Evolutionary conservation across 2,113 vertebrate genomes (phyloP).

Genomic region (Nesoenas mayeri): DNA sequence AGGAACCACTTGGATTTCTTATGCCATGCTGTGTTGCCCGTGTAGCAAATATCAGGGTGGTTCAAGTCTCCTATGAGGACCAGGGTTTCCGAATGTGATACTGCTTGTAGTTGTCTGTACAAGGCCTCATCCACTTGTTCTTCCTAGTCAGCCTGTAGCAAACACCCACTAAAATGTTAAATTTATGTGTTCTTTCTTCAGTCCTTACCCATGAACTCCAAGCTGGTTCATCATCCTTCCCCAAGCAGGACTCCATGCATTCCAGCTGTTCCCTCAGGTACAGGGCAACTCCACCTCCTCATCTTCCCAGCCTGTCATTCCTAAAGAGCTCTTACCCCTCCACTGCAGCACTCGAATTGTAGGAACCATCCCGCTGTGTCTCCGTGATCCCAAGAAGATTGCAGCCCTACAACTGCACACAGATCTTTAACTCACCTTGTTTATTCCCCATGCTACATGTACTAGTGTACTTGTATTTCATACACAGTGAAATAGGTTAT

Average conservation of each 20-base stretch:
- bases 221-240: not conserved
- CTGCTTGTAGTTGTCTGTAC: not conserved
- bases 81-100: not conserved
- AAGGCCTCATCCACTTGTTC: not conserved
- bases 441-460: not conserved
- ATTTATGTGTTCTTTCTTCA: not conserved
- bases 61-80: not conserved
- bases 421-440: not conserved
- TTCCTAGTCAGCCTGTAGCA: not conserved
- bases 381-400: not conserved
- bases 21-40: not conserved
- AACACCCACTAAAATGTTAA: not conserved
- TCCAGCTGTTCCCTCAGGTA: not conserved
- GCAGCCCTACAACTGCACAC: not conserved
- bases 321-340: not conserved
- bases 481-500: not conserved
- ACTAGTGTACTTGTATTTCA: not conserved
- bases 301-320: not conserved
- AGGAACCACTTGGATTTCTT: not conserved
- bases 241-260: not conserved
- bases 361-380: not conserved
- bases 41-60: fast-evolving
- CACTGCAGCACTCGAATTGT: not conserved
- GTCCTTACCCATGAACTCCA: not conserved
- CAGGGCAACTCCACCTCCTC: not conserved